These are phyloP conservation scores for Falco cherrug DNA, from an alignment of 2,797 vertebrate genomes.

Conservation along the genomic window DNA sequence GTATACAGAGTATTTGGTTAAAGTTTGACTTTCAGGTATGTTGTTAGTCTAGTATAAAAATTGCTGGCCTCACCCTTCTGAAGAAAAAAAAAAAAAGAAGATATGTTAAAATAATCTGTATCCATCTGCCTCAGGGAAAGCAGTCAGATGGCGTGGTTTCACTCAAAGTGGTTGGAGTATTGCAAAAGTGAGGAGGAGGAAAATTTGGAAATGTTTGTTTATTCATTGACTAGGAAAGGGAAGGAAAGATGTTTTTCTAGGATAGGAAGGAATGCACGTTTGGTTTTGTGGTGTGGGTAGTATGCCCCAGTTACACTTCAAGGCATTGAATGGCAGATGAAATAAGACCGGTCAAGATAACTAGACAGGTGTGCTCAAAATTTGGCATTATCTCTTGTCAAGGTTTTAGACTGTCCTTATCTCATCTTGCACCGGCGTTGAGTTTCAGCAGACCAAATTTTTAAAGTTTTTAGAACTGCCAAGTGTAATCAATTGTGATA, in stretches of 20 bases:
- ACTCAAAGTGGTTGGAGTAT: neutral
- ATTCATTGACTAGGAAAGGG: neutral
- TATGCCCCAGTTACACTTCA: neutral
- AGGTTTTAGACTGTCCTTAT: neutral
- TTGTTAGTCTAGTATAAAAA: neutral
- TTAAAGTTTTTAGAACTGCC: neutral
- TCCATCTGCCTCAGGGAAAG: neutral
- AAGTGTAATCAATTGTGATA: neutral
- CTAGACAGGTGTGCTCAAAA: neutral
- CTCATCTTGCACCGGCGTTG: neutral
- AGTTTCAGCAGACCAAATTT: neutral
- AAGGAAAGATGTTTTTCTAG: neutral
- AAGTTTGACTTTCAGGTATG: neutral
- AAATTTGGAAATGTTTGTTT: neutral
- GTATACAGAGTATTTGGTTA: neutral
- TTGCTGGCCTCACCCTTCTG: neutral
- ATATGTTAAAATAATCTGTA: neutral
- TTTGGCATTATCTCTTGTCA: neutral
- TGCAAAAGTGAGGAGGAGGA: neutral
- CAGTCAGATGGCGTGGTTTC: neutral
- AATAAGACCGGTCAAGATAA: neutral
- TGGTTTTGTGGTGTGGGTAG: neutral
- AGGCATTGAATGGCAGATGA: neutral
- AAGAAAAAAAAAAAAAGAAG: neutral
- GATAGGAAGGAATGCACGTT: neutral